Base-by-base conservation (phyloP, 1,140 invertebrate species). In the Harlomillsia oculata region DNA sequence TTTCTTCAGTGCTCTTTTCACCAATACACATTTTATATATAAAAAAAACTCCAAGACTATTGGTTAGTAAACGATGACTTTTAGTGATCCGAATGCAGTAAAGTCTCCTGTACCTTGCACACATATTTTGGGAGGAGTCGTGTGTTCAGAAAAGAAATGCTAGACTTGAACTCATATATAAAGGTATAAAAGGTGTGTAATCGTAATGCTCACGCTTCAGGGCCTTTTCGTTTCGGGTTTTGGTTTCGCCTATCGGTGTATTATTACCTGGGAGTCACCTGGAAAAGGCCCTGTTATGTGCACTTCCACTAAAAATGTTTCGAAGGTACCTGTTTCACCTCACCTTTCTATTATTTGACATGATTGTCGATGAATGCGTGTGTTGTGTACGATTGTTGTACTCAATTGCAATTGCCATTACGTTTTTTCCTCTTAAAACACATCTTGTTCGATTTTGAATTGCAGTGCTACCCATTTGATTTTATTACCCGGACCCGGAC, bases 171-270 rank as follows among this genome's bases (percentile, higher is more conserved):
- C 25, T 48, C 11, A 30, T 48, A 32, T 28, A 32, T 48, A 30
- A 48, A 30, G 45, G n/a, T n/a, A n/a, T 48, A 48, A 48, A 48
- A 48, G 45, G 45, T 48, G 45, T 48, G 45, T 48, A 48, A 48
- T 48, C 45, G 45, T 48, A 48, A 48, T 48, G 28, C 30, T 48
- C 30, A 48, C 34, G 45, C 45, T 48, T 48, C 23, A 48, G 21
- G 36, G 36, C 28, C 20, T 44, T 41, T 48, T 48, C 25, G 2
- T 28, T 48, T 48, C 34, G 16, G 45, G 29, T 11, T 32, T 48
- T 48, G 28, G 45, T 48, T 48, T 23, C 45, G 45, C 28, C 34
- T 48, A 48, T 48, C 45, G 28, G 28, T 48, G 28, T 14, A 32
- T 48, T 48, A 28, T 48, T 48, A 14, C 21, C 20, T 34, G 26